Base-by-base conservation (phyloP, 1,140 invertebrate genomes). In the Calephelis nemesis region DNA sequence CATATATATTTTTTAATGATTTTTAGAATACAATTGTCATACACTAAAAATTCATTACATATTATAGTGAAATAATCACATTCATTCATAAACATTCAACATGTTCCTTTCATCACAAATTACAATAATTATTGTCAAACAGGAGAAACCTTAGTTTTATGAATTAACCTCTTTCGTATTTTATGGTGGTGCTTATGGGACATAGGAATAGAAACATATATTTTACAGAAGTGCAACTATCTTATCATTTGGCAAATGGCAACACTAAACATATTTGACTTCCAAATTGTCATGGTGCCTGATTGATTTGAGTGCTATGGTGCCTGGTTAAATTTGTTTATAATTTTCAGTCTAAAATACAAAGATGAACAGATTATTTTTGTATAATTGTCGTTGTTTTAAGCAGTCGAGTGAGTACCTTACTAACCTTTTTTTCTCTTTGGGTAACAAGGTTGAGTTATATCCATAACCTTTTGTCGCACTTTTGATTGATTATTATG, bases 251-350 rank as follows among this genome's bases (percentile, higher is more conserved):
- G 54, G 6, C n/a, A 42, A 42, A 7, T 42, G 42, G 42, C 42
- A 42, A 42, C 7, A 42, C 5, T 42, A 42, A 42, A 42, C 15
- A 42, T 1, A 42, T 42, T 3, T 63, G 45, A 58, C 71, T 74
- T 82, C 76, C 79, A 68, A 77, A 82, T 82, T 90, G 88, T 89
- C 87, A 89, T 91, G 86, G 87, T 90, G 84, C 85, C 70, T 50
- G 64, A 39, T 54, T 54, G 40, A 82, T 76, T 81, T 82, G 81
- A 19, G 15, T 90, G 88, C 88, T 86, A 89, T 91, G 87, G 87
- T 90, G 84, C 85, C 70, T 87, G 82, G 84, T 87, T 85, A 84
- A 90, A 78, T 88, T 90, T 90, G 88, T 90, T 90, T 88, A 85
- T 84, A 86, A 80, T 86, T 84, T 85, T 79, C 76, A 76, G 62